phyloP scores from a whole-genome alignment of 2,113 vertebrate species.

The Atractosteus spatula region DNA sequence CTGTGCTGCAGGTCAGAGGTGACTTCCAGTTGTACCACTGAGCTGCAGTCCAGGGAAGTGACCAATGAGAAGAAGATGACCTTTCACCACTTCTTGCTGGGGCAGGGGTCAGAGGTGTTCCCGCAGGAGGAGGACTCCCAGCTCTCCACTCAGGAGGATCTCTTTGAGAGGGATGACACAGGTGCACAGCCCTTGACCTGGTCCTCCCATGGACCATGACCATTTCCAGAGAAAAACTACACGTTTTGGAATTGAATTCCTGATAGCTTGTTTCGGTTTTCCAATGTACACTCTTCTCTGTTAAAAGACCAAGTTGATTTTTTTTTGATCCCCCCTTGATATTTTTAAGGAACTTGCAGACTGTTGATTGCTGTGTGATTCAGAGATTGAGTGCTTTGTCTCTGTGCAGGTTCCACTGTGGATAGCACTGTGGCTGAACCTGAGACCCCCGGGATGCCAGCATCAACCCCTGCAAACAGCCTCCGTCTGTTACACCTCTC shows the following conservation, averaged over 20 bases:
- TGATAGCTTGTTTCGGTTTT: too few relatives aligned
- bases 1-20: slow-evolving; percentile 51
- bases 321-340: not conserved
- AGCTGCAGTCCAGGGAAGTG: slow-evolving; percentile 41
- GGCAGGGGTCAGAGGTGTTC: slow-evolving; percentile 39
- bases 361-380: too few relatives aligned
- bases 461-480: slow-evolving; percentile 69
- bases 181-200: slow-evolving; percentile 29
- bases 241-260: too few relatives aligned
- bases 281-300: too few relatives aligned
- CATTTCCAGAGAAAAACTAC: too few relatives aligned
- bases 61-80: slow-evolving; percentile 27
- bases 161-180: slow-evolving; percentile 69
- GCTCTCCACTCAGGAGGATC: slow-evolving; percentile 82
- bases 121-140: slow-evolving; percentile 53
- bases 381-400: not conserved
- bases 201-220: too few relatives aligned
- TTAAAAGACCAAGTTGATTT: too few relatives aligned
- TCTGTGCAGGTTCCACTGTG: slow-evolving; percentile 46
- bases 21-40: slow-evolving; percentile 61
- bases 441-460: slow-evolving; percentile 56
- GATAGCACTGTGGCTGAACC: slow-evolving; percentile 62
- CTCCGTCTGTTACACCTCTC: slow-evolving; percentile 85
- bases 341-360: too few relatives aligned
- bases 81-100: slow-evolving; percentile 53